Conservation (phyloP, 2,888 invertebrate genomes). For the Tethea ocularis region DNA sequence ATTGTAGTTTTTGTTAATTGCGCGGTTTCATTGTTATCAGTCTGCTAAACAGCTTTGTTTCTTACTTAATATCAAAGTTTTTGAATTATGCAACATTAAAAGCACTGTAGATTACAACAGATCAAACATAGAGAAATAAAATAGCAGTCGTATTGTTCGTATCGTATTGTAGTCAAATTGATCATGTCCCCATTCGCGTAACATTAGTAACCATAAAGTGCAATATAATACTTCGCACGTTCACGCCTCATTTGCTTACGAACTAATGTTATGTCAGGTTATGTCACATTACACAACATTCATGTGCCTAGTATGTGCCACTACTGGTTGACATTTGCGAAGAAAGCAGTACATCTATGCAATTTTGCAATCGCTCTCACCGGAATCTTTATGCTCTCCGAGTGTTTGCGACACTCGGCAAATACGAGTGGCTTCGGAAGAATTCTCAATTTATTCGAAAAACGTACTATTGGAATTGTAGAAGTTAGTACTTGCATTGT, state of each 20-base stretch:
- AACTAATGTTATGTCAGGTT: slow-evolving; percentile 48
- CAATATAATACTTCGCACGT: slow-evolving; percentile 18
- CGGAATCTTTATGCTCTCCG: not conserved
- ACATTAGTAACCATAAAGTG: not conserved
- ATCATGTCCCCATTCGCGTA: not conserved
- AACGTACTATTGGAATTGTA: not conserved
- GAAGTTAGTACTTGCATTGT: not conserved
- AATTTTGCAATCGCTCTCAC: slow-evolving; percentile 40
- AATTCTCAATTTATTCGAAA: not conserved
- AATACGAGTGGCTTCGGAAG: not conserved
- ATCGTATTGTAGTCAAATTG: no score
- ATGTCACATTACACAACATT: slow-evolving; percentile 45
- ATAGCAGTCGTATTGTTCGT: not conserved
- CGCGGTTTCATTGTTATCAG: slow-evolving; percentile 2
- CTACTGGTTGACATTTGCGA: slow-evolving; percentile 70
- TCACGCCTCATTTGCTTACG: slow-evolving; percentile 33
- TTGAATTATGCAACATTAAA: not conserved
- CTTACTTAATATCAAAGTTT: not conserved
- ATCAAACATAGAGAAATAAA: not conserved
- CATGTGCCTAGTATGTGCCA: slow-evolving; percentile 24
- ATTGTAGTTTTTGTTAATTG: not conserved
- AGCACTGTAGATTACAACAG: not conserved
- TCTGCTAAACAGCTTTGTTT: not conserved
- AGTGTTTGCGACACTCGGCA: not conserved
- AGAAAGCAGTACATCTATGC: slow-evolving; percentile 43